These are phyloP conservation scores for Knipowitschia caucasica DNA, from an alignment of 2,797 vertebrate species.

Conservation along the genomic window DNA sequence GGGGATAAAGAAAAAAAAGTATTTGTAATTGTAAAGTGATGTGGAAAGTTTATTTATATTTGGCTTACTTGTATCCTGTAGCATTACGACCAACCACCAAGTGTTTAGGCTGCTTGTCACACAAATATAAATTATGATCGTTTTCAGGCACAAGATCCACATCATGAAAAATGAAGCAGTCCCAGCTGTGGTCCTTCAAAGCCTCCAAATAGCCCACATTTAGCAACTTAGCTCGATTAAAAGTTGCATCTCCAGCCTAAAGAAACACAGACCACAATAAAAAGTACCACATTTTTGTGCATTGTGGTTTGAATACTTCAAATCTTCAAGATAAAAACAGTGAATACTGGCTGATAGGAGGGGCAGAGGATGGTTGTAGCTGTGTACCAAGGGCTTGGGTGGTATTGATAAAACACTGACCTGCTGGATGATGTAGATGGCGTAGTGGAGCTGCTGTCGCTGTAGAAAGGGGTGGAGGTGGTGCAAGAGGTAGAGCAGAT, in stretches of 20 bases:
- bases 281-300: neutral
- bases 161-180: constrained; percentile 96
- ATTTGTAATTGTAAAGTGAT: neutral
- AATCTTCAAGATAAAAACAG: neutral
- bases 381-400: neutral
- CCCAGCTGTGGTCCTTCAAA: constrained; percentile 88
- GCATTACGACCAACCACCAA: constrained; percentile 94
- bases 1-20: neutral
- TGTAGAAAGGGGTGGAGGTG: constrained; percentile 94
- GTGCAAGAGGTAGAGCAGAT: constrained; percentile 88
- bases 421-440: constrained; percentile 94
- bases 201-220: constrained; percentile 95
- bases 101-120: constrained; percentile 89
- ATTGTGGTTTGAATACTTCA: neutral
- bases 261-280: constrained; percentile 1
- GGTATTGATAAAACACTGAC: constrained; percentile 58
- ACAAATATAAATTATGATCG: constrained; percentile 88
- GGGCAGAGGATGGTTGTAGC: neutral
- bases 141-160: constrained; percentile 96
- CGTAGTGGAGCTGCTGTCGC: constrained; percentile 91
- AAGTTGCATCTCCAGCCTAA: constrained; percentile 86
- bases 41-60: neutral
- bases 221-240: constrained; percentile 94
- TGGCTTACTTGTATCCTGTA: constrained; percentile 89
- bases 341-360: neutral